A percentile compares a stretch with the other conserved stretches of the same genome.
These are phyloP conservation scores for Jacana jacana DNA, from an alignment of 2,113 vertebrate species.

Conservation along the genomic window DNA sequence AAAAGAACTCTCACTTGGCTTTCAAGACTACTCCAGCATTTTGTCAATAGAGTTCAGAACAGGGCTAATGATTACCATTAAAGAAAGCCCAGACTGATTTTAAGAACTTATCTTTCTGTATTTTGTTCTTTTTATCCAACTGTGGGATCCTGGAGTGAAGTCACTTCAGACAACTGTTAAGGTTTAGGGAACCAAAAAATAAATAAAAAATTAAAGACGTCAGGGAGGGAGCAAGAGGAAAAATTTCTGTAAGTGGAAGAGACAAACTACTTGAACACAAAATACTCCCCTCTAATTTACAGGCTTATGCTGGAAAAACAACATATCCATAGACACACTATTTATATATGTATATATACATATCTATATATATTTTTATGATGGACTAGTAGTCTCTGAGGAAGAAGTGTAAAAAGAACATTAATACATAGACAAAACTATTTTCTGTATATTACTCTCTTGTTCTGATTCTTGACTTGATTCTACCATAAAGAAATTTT, in stretches of 20 bases:
- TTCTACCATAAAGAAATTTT: neutral
- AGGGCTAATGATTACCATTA: conserved; percentile 72
- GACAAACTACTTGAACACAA: neutral
- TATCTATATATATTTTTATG: neutral
- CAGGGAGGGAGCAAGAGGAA: neutral
- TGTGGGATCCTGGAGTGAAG: conserved; percentile 45
- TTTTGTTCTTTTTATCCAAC: conserved; percentile 67
- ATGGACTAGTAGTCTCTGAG: neutral
- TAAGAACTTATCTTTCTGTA: conserved; percentile 67
- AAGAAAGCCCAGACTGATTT: conserved; percentile 62
- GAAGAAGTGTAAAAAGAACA: neutral
- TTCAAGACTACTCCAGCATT: conserved; percentile 64
- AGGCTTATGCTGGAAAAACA: neutral
- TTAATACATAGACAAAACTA: neutral
- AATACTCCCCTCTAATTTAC: neutral
- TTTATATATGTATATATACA: neutral
- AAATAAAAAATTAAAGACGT: neutral
- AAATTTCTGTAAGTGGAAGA: neutral
- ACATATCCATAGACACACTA: neutral
- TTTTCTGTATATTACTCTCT: neutral
- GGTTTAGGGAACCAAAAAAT: neutral
- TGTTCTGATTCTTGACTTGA: neutral
- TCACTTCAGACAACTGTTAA: conserved; percentile 46
- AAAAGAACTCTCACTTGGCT: conserved; percentile 62
- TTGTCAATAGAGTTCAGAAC: conserved; percentile 76